Evolutionary conservation across 35 echinoderm and acorn worm genomes (phyloP), one percentile per base, ranked within the genome.

Genomic region (Stichopus chloronotus): DNA sequence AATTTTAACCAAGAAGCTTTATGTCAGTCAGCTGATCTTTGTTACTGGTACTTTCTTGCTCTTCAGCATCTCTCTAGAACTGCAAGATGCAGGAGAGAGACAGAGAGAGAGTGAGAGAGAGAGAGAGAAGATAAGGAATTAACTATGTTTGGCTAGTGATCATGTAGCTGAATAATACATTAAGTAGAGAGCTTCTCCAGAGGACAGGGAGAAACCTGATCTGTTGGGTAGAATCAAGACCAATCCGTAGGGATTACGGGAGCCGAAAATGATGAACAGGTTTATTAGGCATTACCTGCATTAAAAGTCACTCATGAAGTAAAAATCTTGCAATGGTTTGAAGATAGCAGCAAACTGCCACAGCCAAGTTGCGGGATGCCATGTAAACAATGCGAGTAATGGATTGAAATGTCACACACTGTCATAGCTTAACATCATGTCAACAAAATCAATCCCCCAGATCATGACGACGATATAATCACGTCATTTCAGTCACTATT

Each of bases 341-440:
- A 43, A 43, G 30, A 43, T 43, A 65, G 19, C 53, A 10, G 80
- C 9, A 53, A 56, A 14, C 80, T 83, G 53, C 80, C 80, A 83
- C 80, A 83, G 55, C 80, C 80, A 52, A 83, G 53, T 52, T 83
- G 52, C 43, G 55, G 80, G 13, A 83, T 83, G 80, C 10, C 80
- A 19, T 19, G 25, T 83, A 9, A 83, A 55, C 80, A 54, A 83
- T 83, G 80, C 17, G 25, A 21, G 80, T 52, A 83, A 83, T 83
- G 80, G 80, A 83, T 83, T 83, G 80, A 83, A 83, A 83, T 83
- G 80, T 83, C 80, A 83, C 80, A 53, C 17, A 83, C 53, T 83
- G 80, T 83, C 80, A 83, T 56, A 78, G 23, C 76, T 43, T 43
- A 43, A 43, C 30, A 43, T 43, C 30, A 43, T 43, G 30, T 43